phyloP scores from a whole-genome alignment of 2,113 vertebrate genomes.

The Dipodomys stephensi region DNA sequence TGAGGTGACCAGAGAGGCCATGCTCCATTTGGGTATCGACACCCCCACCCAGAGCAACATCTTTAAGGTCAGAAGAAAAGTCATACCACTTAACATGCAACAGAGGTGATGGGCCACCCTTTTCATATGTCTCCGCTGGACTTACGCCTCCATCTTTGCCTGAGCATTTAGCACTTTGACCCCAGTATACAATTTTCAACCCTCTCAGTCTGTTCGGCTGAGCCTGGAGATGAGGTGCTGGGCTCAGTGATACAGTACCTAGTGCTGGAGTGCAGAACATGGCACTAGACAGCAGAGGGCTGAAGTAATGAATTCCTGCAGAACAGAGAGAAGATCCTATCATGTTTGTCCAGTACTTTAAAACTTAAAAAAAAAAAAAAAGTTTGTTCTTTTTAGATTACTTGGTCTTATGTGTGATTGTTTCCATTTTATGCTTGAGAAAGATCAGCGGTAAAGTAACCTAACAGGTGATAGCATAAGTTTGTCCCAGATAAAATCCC shows the following conservation, averaged over 20 bases:
- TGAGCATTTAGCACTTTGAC: neutral
- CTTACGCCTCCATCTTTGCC: neutral
- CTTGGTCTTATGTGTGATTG: neutral
- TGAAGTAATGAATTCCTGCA: neutral
- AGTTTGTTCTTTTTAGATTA: neutral
- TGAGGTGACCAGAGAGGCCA: conserved; percentile 92
- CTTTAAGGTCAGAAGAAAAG: conserved; percentile 91
- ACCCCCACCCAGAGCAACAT: conserved; percentile 89
- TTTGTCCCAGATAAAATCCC: neutral
- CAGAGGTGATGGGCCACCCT: neutral
- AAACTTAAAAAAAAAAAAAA: conserved; percentile 30
- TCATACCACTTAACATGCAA: neutral
- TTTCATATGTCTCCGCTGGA: neutral
- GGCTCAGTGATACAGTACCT: neutral
- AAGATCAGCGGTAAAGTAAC: neutral
- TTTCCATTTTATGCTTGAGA: conserved; percentile 30
- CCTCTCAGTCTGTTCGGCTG: no score
- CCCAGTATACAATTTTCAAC: neutral
- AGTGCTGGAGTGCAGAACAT: neutral
- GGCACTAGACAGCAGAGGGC: neutral
- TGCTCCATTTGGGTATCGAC: conserved; percentile 94
- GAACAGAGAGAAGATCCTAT: neutral
- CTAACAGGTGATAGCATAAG: neutral
- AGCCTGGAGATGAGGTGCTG: no score
- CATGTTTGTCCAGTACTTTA: neutral